Evolutionary conservation across 2,888 invertebrate species (phyloP), one percentile per base, ranked within the genome.

Genomic region (Sussaba pulchella): DNA sequence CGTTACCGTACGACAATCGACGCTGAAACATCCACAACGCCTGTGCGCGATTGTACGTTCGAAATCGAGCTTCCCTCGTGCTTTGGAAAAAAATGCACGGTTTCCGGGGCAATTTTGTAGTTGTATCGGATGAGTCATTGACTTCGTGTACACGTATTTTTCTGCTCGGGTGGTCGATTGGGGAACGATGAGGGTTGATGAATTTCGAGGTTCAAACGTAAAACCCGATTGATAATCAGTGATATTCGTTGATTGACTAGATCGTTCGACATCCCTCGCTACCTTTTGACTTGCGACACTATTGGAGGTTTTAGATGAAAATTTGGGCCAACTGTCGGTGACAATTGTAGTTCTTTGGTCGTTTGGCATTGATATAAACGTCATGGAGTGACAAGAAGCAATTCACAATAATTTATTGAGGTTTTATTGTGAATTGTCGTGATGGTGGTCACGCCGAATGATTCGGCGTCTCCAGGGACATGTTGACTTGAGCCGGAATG

Each of bases 201-300:
- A 57, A 57, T 77, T 77, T 63, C 21, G 19, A 77, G 59, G 26
- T 31, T 66, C 45, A 47, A 59, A 71, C 50, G 64, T 31, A 50
- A 71, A 57, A 71, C 47, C 41, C 47, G 57, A 77, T 77, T 77
- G 66, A 77, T 59, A 71, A 39, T 39, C 54, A 17, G 50, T 64
- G 21, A 39, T 64, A 71, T 21, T 57, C 71, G 17, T 17, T 21
- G 26, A 12, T 12, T 31, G 43, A 43, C 52, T 41, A 57, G 54
- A 74, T 47, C 12, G 41, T 21, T 17, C 39, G 67, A 67, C 52
- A 31, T 24, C n/a, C n/a, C 8, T n/a, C 19, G 12, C n/a, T n/a
- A 21, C 1, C 17, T 17, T 14, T 17, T 19, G 57, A 36, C 14
- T 36, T 14, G 24, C 21, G 21, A 24, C 12, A 12, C n/a, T 6